Conservation (phyloP, 2,797 vertebrate species). For the Erpetoichthys calabaricus region DNA sequence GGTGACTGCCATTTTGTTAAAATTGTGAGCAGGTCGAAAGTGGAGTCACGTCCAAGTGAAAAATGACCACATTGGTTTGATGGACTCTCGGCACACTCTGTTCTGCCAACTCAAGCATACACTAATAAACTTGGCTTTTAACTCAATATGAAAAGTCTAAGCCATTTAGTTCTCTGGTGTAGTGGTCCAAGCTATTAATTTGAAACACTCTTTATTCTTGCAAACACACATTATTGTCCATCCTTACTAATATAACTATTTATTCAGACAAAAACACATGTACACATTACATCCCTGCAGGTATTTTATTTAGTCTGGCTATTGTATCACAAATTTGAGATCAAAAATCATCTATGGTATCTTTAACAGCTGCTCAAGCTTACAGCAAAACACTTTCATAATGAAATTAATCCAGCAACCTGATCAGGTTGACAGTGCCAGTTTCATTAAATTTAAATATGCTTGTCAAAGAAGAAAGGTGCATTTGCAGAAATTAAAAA, state of each 20-base stretch:
- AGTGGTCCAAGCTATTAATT: not conserved
- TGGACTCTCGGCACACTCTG: conserved; percentile 4
- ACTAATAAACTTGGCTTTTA: conserved; percentile 17
- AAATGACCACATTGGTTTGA: conserved; percentile 18
- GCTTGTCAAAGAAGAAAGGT: conserved; percentile 31
- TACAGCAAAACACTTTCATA: conserved; percentile 39
- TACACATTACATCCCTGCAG: not conserved
- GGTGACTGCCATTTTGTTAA: conserved; percentile 14
- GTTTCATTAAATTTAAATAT: conserved; percentile 72
- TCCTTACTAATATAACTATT: not conserved
- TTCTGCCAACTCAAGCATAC: conserved; percentile 14
- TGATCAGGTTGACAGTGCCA: conserved; percentile 49
- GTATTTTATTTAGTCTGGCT: too few relatives aligned
- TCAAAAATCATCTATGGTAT: not conserved
- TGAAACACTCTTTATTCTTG: not conserved
- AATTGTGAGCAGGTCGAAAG: conserved; percentile 9
- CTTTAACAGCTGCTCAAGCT: conserved; percentile 17
- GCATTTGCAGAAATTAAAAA: conserved; percentile 9
- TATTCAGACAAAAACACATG: not conserved
- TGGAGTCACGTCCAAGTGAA: conserved; percentile 12
- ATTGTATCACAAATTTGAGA: not conserved
- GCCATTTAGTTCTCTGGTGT: too few relatives aligned
- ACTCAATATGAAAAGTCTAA: not conserved
- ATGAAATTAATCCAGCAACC: conserved; percentile 65
- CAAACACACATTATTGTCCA: not conserved